These are phyloP conservation scores for Rhodeus uyekii DNA, from an alignment of 2,797 vertebrate genomes.

Conservation along the genomic window DNA sequence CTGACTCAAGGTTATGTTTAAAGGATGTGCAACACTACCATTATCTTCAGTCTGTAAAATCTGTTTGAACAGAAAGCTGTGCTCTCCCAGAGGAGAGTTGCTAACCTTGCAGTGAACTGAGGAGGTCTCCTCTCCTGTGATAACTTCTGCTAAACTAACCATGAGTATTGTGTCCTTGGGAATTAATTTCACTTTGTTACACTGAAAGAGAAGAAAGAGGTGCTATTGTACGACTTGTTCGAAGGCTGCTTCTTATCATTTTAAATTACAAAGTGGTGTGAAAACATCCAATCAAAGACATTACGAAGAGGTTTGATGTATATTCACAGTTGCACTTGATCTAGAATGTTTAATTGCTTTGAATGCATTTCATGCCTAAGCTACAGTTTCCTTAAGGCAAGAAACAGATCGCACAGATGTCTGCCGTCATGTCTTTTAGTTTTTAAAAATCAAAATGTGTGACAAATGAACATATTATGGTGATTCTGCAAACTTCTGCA, in stretches of 20 bases:
- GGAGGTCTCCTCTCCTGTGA: conserved; percentile 47
- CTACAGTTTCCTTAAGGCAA: conserved; percentile 18
- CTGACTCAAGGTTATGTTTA: conserved; percentile 38
- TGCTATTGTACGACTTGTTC: neutral
- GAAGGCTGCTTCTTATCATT: conserved; percentile 19
- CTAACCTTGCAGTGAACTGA: conserved; percentile 56
- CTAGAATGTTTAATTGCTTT: neutral
- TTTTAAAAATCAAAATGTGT: conserved; percentile 6
- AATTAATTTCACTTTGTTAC: conserved; percentile 43
- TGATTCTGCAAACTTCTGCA: conserved; percentile 8
- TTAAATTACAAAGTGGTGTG: neutral
- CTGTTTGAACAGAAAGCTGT: conserved; percentile 40
- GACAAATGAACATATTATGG: conserved; percentile 10
- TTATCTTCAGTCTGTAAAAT: conserved; percentile 44
- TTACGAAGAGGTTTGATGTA: neutral
- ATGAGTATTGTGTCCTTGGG: conserved; percentile 48
- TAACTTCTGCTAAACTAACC: conserved; percentile 51
- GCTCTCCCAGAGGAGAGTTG: conserved; percentile 34
- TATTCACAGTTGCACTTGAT: conserved; percentile 26
- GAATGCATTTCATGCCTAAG: conserved; percentile 24
- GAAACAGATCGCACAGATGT: conserved; percentile 29
- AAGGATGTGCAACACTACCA: conserved; percentile 8
- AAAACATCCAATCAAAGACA: conserved; percentile 24
- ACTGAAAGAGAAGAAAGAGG: conserved; percentile 19
- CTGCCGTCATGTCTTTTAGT: conserved; percentile 13